A percentile compares a stretch with the other conserved stretches of the same genome.
Conservation (phyloP, 2,113 vertebrate genomes). For the Nerophis ophidion region DNA sequence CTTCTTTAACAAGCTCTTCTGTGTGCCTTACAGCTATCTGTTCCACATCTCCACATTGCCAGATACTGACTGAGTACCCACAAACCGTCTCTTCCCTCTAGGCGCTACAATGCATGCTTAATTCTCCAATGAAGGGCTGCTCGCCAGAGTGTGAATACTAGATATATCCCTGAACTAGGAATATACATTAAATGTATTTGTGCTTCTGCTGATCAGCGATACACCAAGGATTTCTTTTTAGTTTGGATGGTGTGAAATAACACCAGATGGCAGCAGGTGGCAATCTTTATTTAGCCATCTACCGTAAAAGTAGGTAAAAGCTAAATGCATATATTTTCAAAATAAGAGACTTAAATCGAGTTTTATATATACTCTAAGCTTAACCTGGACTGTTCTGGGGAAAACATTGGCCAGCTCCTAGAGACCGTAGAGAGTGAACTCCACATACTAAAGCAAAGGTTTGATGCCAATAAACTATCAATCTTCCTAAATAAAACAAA, state of each 20-base stretch:
- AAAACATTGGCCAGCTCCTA: no score
- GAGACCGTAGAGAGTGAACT: no score
- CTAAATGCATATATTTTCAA: neutral
- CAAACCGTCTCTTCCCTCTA: slow-evolving; percentile 25
- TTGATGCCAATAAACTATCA: no score
- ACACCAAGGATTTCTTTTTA: slow-evolving; percentile 19
- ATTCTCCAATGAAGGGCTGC: slow-evolving; percentile 13
- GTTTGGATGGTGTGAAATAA: slow-evolving; percentile 24
- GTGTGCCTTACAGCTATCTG: slow-evolving; percentile 53
- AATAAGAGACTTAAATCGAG: no score
- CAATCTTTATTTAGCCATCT: slow-evolving; percentile 59
- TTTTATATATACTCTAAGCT: no score
- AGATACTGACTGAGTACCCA: slow-evolving; percentile 24
- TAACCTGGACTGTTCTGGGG: no score
- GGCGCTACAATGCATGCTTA: slow-evolving; percentile 9
- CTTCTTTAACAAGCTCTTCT: slow-evolving; percentile 61
- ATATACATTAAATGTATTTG: slow-evolving; percentile 18
- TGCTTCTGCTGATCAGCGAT: neutral
- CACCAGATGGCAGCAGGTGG: slow-evolving; percentile 60
- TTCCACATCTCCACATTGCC: slow-evolving; percentile 33
- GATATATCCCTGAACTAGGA: slow-evolving; percentile 5
- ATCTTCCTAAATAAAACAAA: no score
- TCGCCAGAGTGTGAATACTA: slow-evolving; percentile 11
- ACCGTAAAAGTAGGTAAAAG: slow-evolving; percentile 1
- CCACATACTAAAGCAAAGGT: no score